Percentiles rank a stretch among this genome's conserved stretches.
Evolutionary conservation across 2,888 invertebrate genomes (phyloP).

Genomic region (Taphrorychus bicolor): DNA sequence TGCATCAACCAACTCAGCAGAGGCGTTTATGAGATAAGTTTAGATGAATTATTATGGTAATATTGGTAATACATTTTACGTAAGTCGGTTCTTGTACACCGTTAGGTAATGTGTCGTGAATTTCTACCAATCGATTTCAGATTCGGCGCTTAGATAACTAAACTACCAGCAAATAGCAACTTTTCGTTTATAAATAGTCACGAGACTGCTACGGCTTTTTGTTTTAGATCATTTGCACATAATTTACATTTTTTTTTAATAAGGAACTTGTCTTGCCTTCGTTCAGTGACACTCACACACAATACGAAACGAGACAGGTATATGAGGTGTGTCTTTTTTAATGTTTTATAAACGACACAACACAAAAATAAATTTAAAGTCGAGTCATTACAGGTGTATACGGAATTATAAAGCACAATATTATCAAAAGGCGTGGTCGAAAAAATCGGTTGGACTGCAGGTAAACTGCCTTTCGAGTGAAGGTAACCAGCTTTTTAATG

Average conservation of each 20-base stretch:
- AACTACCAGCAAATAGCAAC: background rate
- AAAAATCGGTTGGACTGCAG: conserved; percentile 8
- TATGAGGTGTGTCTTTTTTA: background rate
- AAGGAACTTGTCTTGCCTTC: background rate
- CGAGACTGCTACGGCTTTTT: background rate
- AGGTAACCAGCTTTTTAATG: conserved; percentile 28
- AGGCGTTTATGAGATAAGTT: background rate
- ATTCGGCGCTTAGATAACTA: conserved; percentile 10
- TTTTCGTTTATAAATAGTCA: no score
- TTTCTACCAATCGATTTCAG: conserved; percentile 16
- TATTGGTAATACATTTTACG: conserved; percentile 7
- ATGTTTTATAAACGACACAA: background rate
- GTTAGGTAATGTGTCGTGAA: conserved; percentile 22
- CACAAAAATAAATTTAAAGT: background rate
- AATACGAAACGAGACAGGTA: background rate
- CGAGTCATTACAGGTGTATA: background rate
- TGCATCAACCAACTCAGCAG: background rate
- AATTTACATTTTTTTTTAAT: background rate
- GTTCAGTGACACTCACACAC: no score
- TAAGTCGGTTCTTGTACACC: conserved; percentile 2
- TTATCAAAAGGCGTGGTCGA: conserved; percentile 20
- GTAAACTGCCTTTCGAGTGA: conserved; percentile 22
- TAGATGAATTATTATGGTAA: background rate
- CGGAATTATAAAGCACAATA: conserved; percentile 2
- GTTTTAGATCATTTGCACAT: no score